Evolutionary conservation across 2,797 vertebrate species (phyloP).

Genomic region (Cossypha caffra): DNA sequence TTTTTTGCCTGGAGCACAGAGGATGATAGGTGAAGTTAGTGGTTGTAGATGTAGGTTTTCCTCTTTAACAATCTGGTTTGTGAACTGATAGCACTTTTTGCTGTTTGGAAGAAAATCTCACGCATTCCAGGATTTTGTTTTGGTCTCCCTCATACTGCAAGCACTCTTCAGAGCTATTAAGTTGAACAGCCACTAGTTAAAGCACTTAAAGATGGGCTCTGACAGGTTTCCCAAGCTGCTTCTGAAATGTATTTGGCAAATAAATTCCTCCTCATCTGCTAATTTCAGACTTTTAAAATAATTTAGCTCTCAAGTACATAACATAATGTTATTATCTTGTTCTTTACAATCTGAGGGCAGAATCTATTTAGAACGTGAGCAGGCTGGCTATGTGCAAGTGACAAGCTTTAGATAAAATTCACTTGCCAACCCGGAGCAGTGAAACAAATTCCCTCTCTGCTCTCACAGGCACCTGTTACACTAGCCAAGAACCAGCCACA

Average conservation of each 20-base stretch:
- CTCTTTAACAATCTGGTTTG: neutral
- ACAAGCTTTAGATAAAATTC: conserved; percentile 23
- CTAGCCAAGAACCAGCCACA: neutral
- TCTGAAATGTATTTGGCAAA: conserved; percentile 54
- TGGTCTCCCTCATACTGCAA: neutral
- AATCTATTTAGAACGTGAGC: conserved; percentile 54
- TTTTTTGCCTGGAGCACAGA: neutral
- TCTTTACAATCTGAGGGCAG: conserved; percentile 52
- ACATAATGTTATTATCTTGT: conserved; percentile 54
- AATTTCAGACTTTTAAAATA: conserved; percentile 67
- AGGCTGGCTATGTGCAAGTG: conserved; percentile 1
- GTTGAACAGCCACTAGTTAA: conserved; percentile 46
- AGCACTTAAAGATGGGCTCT: conserved; percentile 47
- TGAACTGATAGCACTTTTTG: neutral
- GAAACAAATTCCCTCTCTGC: neutral
- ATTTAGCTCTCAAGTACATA: conserved; percentile 58
- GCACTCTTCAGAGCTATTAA: conserved; percentile 28
- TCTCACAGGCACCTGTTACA: neutral
- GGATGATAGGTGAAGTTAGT: neutral
- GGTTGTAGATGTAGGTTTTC: neutral
- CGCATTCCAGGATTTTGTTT: neutral
- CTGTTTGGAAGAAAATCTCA: conserved; percentile 10
- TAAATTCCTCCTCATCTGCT: conserved; percentile 65
- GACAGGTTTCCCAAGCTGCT: conserved; percentile 61
- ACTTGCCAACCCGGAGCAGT: neutral